These are phyloP conservation scores for Macropodus opercularis DNA, from an alignment of 2,797 vertebrate genomes.

Conservation along the genomic window DNA sequence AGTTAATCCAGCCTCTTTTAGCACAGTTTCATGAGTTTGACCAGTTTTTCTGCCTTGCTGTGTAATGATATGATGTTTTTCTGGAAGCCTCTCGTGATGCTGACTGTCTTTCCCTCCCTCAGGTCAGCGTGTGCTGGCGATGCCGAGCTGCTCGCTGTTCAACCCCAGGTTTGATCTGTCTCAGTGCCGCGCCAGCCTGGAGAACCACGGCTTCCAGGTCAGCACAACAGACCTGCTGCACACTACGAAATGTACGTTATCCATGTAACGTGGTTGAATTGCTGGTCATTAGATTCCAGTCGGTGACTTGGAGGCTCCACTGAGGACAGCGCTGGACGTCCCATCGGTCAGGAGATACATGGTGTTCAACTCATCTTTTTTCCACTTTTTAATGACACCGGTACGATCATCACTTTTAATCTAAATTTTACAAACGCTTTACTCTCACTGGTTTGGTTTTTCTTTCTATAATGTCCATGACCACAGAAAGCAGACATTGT, in stretches of 20 bases:
- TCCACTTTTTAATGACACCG: conserved; percentile 80
- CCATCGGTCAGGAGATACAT: conserved; percentile 81
- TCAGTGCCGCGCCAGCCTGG: conserved; percentile 69
- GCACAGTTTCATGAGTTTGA: neutral
- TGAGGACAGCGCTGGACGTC: conserved; percentile 73
- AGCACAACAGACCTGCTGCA: neutral
- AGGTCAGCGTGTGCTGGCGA: conserved; percentile 78
- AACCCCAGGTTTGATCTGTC: conserved; percentile 77
- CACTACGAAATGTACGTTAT: neutral
- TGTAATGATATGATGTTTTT: too few species aligned
- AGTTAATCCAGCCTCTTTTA: too few species aligned
- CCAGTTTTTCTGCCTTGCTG: neutral
- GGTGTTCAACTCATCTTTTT: conserved; percentile 82
- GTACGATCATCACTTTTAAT: conserved; percentile 58
- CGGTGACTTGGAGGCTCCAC: conserved; percentile 74
- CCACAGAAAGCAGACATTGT: too few species aligned
- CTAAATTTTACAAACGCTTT: too few species aligned
- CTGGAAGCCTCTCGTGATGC: neutral
- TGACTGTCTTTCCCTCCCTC: conserved; percentile 8
- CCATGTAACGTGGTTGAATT: neutral
- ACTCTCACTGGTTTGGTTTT: too few species aligned
- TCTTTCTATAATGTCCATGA: too few species aligned
- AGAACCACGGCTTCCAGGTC: conserved; percentile 78
- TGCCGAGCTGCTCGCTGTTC: conserved; percentile 64
- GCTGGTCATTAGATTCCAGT: conserved; percentile 69